Percentiles rank a stretch among this genome's conserved stretches.
phyloP scores from a whole-genome alignment of 2,888 invertebrate species.

The Andricus quercusramuli region DNA sequence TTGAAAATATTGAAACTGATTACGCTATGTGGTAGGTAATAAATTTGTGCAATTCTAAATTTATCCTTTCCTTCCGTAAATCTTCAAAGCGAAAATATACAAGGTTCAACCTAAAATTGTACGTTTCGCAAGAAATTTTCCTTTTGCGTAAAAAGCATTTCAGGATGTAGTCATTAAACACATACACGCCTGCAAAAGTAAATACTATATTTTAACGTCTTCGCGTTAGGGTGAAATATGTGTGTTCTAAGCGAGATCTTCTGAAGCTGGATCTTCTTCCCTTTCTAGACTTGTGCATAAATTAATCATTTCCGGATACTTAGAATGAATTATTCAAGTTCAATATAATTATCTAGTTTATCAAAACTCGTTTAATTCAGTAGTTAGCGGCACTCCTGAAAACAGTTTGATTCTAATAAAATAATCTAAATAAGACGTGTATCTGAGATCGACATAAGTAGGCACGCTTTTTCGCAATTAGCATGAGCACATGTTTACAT shows the following conservation, averaged over 20 bases:
- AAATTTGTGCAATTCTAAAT: neutral
- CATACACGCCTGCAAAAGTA: conserved; percentile 3
- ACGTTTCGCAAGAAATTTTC: conserved; percentile 49
- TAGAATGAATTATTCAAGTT: neutral
- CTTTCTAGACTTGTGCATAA: neutral
- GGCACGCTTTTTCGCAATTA: neutral
- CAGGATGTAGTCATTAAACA: conserved; percentile 28
- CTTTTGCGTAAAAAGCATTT: conserved; percentile 13
- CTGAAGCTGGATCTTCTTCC: neutral
- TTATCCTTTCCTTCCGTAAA: neutral
- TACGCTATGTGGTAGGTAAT: neutral
- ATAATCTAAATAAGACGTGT: neutral
- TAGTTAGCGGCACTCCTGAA: neutral
- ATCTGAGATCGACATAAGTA: neutral
- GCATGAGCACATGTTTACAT: neutral
- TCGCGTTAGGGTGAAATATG: conserved; percentile 13
- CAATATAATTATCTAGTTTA: neutral
- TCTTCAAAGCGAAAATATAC: neutral
- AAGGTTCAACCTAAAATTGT: conserved; percentile 21
- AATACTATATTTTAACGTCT: conserved; percentile 30
- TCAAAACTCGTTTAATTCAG: neutral
- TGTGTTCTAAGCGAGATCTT: conserved; percentile 8
- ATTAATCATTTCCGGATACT: conserved; percentile 20
- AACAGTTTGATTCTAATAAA: neutral
- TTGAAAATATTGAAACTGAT: conserved; percentile 37